Base-by-base conservation (phyloP, 2,888 invertebrate species). In the Reticulitermes lucifugus region DNA sequence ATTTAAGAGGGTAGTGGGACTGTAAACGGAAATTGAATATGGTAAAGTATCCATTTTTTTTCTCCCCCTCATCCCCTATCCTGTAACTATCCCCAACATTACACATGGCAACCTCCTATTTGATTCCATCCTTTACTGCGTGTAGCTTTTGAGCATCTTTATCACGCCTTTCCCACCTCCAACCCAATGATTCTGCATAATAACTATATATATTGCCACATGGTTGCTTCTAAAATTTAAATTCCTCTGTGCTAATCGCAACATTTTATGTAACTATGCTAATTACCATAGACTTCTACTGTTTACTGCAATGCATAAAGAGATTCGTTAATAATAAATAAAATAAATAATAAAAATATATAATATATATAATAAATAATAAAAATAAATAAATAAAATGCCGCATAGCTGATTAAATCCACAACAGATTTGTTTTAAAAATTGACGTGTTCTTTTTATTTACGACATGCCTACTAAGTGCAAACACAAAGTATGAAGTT, bases 11-110 rank as follows among this genome's bases (percentile, higher is more conserved):
- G 51, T 60, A 70, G 85, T 71, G 83, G 79, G 71, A 79, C 80
- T 80, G 83, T 83, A 71, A 60, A 71, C 85, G 85, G 85, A 85
- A 85, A 85, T 85, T 85, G 83, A 85, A 83, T 83, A 83, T 83
- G 81, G 65, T 65, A 81, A 81, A 81, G 65, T 81, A 70, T 81
- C 65, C 81, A 81, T 81, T 81, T 81, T 81, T 81, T 70, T 77
- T 43, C 81, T 43, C 81, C 18, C 46, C 25, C 55, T 60, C 46
- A 43, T 41, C 77, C 77, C 77, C 77, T 73, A 41, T 10, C 41
- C 41, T 73, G 79, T 84, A 80, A 46, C 73, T 41, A 29, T 46
- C 82, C 25, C 80, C 65, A 46, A 77, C 85, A 65, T 85, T 85
- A 9, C 85, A 55, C 79, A 85, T 84, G 18, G 79, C 18, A 84